Evolutionary conservation across 2,797 vertebrate species (phyloP).

Genomic region (Nyctibius grandis): DNA sequence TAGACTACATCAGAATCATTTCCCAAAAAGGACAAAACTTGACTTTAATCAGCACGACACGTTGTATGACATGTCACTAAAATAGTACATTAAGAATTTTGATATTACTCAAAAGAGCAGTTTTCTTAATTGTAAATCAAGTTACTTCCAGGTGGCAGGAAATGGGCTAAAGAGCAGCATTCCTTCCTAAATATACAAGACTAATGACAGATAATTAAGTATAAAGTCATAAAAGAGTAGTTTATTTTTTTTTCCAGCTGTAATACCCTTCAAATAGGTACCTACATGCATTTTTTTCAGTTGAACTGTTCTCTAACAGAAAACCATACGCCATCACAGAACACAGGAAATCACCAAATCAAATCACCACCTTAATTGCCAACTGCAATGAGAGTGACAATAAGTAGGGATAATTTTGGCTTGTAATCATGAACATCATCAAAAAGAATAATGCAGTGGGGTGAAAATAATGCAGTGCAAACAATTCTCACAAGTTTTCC

Average conservation of each 20-base stretch:
- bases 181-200: neutral
- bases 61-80: neutral
- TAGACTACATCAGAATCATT: neutral
- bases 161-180: neutral
- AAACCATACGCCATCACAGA: neutral
- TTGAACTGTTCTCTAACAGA: neutral
- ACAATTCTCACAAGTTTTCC: neutral
- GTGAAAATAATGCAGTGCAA: rapidly evolving
- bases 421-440: neutral
- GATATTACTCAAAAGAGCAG: neutral
- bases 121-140: neutral
- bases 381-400: neutral
- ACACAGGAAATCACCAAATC: neutral
- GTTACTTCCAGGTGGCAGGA: neutral
- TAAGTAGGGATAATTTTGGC: neutral
- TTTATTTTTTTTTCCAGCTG: neutral
- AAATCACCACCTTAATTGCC: neutral
- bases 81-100: neutral
- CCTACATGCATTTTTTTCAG: neutral
- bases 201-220: neutral
- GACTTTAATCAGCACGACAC: slow-evolving; percentile 3
- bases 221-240: neutral
- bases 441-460: neutral
- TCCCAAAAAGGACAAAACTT: slow-evolving; percentile 32
- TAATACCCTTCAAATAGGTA: neutral